Evolutionary conservation across 2,113 vertebrate species (phyloP).

Genomic region (Pteruthius melanotis): DNA sequence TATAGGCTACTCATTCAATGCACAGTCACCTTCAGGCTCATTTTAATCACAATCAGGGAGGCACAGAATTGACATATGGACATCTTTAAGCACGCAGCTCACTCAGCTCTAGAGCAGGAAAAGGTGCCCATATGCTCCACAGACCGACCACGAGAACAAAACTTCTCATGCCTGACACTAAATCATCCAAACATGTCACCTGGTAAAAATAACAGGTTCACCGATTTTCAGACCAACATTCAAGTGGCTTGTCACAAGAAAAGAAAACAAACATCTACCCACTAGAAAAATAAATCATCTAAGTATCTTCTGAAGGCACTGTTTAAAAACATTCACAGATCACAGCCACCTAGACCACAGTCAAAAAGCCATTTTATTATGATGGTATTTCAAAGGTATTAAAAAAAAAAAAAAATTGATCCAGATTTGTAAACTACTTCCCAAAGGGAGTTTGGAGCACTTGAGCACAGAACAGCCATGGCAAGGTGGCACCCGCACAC

Average conservation of each 20-base stretch:
- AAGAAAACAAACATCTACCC: not conserved
- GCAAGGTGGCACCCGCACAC: not conserved
- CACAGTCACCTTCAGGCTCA: not conserved
- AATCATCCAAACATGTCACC: not conserved
- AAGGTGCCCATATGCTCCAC: not conserved
- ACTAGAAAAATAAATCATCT: not conserved
- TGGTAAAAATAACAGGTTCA: not conserved
- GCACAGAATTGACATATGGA: not conserved
- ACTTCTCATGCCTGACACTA: not conserved
- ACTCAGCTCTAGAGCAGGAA: not conserved
- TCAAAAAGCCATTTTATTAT: not conserved
- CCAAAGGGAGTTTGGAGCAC: not conserved
- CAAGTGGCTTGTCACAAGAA: not conserved
- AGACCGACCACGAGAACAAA: not conserved
- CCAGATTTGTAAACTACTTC: not conserved
- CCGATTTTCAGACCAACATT: not conserved
- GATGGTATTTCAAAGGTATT: not conserved
- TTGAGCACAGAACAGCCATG: not conserved
- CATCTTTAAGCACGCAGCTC: not conserved
- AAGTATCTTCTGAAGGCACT: not conserved
- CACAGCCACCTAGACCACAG: not conserved
- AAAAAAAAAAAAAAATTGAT: not conserved
- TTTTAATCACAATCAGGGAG: not conserved
- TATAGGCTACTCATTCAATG: not conserved
- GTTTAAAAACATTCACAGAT: not conserved